Conservation (phyloP, 2,888 invertebrate species). For the Eurytoma californica region DNA sequence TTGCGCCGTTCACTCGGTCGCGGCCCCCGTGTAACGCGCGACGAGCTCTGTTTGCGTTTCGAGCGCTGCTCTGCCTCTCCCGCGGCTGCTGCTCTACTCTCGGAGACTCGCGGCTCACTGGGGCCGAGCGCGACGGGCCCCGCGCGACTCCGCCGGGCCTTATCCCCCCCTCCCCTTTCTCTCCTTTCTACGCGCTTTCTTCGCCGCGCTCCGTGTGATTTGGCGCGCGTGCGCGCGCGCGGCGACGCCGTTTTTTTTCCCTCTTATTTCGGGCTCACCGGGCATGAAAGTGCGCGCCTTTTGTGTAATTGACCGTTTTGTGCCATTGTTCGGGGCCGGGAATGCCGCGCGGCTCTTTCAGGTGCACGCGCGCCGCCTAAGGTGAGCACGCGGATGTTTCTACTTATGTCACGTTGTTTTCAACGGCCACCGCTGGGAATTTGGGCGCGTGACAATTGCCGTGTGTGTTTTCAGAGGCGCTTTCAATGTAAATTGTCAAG, state of each 20-base stretch:
- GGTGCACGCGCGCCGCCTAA: no score
- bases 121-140: not conserved
- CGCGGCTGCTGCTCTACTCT: not conserved
- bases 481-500: no score
- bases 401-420: no score
- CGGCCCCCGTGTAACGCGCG: slow-evolving; percentile 33
- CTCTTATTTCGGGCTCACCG: not conserved
- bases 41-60: slow-evolving; percentile 15
- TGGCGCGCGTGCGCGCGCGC: not conserved
- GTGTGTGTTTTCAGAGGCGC: not conserved
- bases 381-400: no score
- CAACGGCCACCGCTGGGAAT: not conserved
- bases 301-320: slow-evolving; percentile 5
- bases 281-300: slow-evolving; percentile 18
- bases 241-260: no score
- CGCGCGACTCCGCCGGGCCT: slow-evolving; percentile 1
- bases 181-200: slow-evolving; percentile 22
- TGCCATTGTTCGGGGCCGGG: no score
- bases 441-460: not conserved
- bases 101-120: slow-evolving; percentile 35
- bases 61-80: not conserved
- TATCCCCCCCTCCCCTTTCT: slow-evolving; percentile 10
- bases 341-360: no score
- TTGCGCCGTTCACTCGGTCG: slow-evolving; percentile 39
- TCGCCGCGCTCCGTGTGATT: not conserved